These are phyloP conservation scores for Cinclus cinclus DNA, from an alignment of 2,113 vertebrate genomes.

Conservation along the genomic window DNA sequence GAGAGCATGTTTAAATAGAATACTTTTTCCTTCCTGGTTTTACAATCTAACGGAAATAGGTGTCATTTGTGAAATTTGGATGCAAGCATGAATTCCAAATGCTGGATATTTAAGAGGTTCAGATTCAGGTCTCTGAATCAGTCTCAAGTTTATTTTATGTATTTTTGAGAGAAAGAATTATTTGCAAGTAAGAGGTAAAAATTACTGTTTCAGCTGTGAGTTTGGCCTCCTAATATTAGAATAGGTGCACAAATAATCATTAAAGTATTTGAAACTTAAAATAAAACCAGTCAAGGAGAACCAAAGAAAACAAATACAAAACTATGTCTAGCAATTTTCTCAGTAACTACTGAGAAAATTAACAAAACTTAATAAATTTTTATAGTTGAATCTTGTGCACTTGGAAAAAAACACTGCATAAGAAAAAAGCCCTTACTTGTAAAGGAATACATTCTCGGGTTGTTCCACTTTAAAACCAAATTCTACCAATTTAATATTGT, in stretches of 20 bases:
- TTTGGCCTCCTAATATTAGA: neutral
- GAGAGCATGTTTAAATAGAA: neutral
- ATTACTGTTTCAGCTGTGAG: neutral
- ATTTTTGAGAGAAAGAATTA: neutral
- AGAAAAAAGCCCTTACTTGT: neutral
- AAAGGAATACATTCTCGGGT: neutral
- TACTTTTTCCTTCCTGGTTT: neutral
- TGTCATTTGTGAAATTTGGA: neutral
- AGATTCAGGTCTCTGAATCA: neutral
- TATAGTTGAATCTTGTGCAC: neutral
- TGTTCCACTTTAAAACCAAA: neutral
- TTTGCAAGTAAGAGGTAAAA: neutral
- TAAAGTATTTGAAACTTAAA: neutral
- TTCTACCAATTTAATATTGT: neutral
- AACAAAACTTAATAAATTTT: neutral
- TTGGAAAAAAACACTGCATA: neutral
- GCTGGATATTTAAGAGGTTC: neutral
- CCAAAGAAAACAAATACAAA: neutral
- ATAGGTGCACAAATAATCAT: neutral
- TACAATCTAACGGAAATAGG: neutral
- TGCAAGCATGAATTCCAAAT: neutral
- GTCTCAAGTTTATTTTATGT: neutral
- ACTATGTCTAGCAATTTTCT: neutral
- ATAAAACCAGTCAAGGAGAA: neutral
- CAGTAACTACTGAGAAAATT: neutral